Percentiles rank a stretch among this genome's conserved stretches.
Evolutionary conservation across 1,140 invertebrate species (phyloP).

Genomic region (Drosophila kurseongensis): DNA sequence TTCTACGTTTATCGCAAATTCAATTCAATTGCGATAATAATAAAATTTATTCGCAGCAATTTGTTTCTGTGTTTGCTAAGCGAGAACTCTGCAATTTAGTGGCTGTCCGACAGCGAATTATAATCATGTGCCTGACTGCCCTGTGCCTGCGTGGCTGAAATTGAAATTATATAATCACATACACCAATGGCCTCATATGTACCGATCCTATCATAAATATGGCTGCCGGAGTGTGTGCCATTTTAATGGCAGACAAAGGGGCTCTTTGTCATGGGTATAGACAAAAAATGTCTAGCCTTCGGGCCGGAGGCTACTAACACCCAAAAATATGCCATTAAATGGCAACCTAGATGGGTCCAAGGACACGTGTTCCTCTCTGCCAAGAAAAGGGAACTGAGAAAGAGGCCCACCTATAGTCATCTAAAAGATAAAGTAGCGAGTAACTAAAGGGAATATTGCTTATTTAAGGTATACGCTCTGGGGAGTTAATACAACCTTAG

Average conservation of each 20-base stretch:
- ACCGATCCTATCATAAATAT: slow-evolving; percentile 14
- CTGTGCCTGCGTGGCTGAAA: slow-evolving; percentile 13
- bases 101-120: slow-evolving; percentile 54
- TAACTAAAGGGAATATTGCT: not conserved
- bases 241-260: slow-evolving; percentile 36
- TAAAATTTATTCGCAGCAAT: slow-evolving; percentile 75
- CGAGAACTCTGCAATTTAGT: slow-evolving; percentile 59
- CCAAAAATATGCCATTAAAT: slow-evolving; percentile 37
- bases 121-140: slow-evolving; percentile 60
- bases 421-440: slow-evolving; percentile 2
- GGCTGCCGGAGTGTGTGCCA: not conserved
- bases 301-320: slow-evolving; percentile 5
- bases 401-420: not conserved
- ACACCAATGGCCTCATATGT: not conserved
- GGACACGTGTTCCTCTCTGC: not conserved
- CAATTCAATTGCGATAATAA: slow-evolving; percentile 77
- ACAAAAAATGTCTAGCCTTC: slow-evolving; percentile 9
- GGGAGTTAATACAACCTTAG: too few species aligned
- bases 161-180: slow-evolving; percentile 46
- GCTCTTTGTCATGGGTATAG: not conserved
- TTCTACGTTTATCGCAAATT: slow-evolving; percentile 67
- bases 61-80: slow-evolving; percentile 40
- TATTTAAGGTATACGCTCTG: not conserved
- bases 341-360: not conserved
- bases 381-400: not conserved